These are phyloP conservation scores for Abrostola triplasia DNA, from an alignment of 2,888 invertebrate species.

Conservation along the genomic window DNA sequence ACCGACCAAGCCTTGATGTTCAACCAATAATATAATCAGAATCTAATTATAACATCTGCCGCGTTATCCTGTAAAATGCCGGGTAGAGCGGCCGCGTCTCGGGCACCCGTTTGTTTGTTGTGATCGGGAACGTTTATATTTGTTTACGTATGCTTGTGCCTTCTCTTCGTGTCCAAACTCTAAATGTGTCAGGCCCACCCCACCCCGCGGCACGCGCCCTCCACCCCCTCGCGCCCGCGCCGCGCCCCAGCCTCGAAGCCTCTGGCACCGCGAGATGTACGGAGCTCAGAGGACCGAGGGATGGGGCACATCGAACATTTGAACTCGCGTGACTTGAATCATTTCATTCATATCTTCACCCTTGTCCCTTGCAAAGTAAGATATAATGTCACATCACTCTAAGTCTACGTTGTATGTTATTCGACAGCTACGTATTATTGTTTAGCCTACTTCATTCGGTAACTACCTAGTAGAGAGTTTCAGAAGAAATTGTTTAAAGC, in stretches of 20 bases:
- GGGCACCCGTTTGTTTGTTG: slow-evolving; percentile 59
- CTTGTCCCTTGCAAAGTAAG: slow-evolving; percentile 32
- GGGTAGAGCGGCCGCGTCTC: slow-evolving; percentile 25
- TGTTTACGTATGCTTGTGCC: slow-evolving; percentile 61
- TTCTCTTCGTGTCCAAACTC: slow-evolving; percentile 62
- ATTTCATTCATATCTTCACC: slow-evolving; percentile 41
- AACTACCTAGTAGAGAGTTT: slow-evolving; percentile 21
- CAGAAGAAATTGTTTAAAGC: slow-evolving; percentile 17
- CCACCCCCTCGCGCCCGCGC: slow-evolving; percentile 30
- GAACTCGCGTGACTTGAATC: slow-evolving; percentile 52
- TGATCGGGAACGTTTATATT: slow-evolving; percentile 64
- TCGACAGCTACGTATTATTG: slow-evolving; percentile 13
- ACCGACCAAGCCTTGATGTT: slow-evolving; percentile 20
- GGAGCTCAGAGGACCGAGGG: slow-evolving; percentile 38
- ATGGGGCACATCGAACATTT: slow-evolving; percentile 51
- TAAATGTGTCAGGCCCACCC: slow-evolving; percentile 52
- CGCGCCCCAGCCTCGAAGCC: slow-evolving; percentile 28
- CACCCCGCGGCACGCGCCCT: slow-evolving; percentile 31
- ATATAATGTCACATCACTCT: slow-evolving; percentile 41
- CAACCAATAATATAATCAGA: slow-evolving; percentile 28
- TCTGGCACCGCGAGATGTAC: slow-evolving; percentile 59
- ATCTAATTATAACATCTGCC: slow-evolving; percentile 32
- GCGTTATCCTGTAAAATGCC: slow-evolving; percentile 17
- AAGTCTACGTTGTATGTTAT: slow-evolving; percentile 22
- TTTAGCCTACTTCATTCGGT: slow-evolving; percentile 1